These are phyloP conservation scores for Drosophila ogumai DNA, from an alignment of 1,140 invertebrate species.

Conservation along the genomic window DNA sequence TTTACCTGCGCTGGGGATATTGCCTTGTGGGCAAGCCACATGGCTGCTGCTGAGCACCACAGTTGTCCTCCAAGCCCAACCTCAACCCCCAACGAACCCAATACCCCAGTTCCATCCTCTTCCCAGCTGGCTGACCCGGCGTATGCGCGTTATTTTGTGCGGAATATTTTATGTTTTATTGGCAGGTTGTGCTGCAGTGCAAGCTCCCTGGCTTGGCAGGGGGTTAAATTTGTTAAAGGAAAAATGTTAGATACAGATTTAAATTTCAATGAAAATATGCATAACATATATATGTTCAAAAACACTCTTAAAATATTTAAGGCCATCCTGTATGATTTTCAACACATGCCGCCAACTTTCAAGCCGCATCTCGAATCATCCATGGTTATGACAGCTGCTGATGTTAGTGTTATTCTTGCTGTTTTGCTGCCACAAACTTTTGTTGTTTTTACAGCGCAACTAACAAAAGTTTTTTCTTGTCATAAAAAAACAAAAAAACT, in stretches of 20 bases:
- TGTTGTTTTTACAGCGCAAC: constrained; percentile 17
- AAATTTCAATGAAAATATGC: constrained; percentile 9
- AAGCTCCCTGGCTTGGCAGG: background rate
- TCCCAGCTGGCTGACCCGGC: constrained; percentile 10
- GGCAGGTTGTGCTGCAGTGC: constrained; percentile 11
- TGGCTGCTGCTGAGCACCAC: constrained; percentile 1
- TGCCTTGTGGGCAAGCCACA: constrained; percentile 4
- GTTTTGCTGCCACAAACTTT: constrained; percentile 8
- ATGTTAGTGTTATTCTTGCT: constrained; percentile 8
- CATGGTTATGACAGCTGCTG: constrained; percentile 8
- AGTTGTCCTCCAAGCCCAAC: background rate
- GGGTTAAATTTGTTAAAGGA: background rate
- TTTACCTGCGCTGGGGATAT: constrained; percentile 7
- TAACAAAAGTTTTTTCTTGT: constrained; percentile 7
- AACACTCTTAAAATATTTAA: constrained; percentile 11
- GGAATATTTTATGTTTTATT: constrained; percentile 20
- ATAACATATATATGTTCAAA: background rate
- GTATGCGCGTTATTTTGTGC: constrained; percentile 20
- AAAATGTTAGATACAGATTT: background rate
- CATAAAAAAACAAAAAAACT: constrained; percentile 7
- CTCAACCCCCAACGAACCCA: background rate
- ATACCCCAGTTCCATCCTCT: background rate
- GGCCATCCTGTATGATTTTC: background rate
- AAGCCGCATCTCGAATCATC: constrained; percentile 10
- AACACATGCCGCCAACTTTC: constrained; percentile 10